phyloP scores from a whole-genome alignment of 1,140 invertebrate genomes.

The Achroia grisella region DNA sequence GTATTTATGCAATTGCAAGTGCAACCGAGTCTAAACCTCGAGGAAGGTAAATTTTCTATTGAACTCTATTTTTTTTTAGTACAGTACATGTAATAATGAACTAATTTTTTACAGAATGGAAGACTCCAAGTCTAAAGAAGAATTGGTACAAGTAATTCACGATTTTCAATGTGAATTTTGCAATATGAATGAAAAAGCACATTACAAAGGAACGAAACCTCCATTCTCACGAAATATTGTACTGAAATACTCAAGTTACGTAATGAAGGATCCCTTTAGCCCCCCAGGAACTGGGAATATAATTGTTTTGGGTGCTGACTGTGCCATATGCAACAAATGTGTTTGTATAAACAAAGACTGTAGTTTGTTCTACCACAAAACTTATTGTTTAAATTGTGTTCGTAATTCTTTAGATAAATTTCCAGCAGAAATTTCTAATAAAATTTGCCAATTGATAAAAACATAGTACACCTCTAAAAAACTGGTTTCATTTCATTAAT shows the following conservation, averaged over 20 bases:
- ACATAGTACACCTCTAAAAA: no score
- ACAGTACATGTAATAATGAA: no score
- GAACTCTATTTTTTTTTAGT: no score
- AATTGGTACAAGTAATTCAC: slow-evolving; percentile 33
- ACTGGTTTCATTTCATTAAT: no score
- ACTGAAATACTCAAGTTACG: slow-evolving; percentile 82
- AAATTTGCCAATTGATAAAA: slow-evolving; percentile 28
- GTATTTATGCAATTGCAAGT: slow-evolving; percentile 44
- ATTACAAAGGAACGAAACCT: slow-evolving; percentile 82
- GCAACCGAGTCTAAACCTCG: no score
- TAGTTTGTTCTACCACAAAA: slow-evolving; percentile 85
- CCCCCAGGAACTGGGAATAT: slow-evolving; percentile 77
- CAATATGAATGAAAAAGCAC: slow-evolving; percentile 78
- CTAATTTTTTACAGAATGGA: slow-evolving; percentile 29
- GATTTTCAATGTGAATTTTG: slow-evolving; percentile 80
- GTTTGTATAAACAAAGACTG: slow-evolving; percentile 84
- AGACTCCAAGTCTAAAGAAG: slow-evolving; percentile 28
- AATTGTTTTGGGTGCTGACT: slow-evolving; percentile 84
- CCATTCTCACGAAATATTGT: slow-evolving; percentile 79
- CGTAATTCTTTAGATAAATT: slow-evolving; percentile 75
- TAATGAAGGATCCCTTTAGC: slow-evolving; percentile 89
- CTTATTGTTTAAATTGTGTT: slow-evolving; percentile 83
- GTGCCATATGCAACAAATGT: slow-evolving; percentile 77
- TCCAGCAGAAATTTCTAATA: slow-evolving; percentile 73
- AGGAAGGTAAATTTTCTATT: no score